These are phyloP conservation scores for Drosophila lowei DNA, from an alignment of 1,140 invertebrate species.

Conservation along the genomic window DNA sequence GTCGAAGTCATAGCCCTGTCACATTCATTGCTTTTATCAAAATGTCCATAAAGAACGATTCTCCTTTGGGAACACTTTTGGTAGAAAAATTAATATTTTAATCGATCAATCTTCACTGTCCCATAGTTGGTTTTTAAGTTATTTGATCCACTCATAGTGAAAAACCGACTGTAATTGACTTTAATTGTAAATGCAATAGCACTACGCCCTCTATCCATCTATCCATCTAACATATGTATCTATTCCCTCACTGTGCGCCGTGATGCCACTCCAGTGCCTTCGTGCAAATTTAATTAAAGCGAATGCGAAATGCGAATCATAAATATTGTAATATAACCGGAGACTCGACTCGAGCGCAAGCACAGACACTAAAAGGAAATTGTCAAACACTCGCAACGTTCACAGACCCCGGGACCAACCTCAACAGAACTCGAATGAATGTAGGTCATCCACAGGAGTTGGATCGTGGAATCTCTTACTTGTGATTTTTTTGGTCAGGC, in stretches of 20 bases:
- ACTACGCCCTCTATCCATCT: too few relatives aligned
- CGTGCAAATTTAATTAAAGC: slow-evolving; percentile 70
- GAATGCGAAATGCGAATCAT: slow-evolving; percentile 76
- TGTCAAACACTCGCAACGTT: slow-evolving; percentile 41
- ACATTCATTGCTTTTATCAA: too few relatives aligned
- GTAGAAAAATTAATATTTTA: too few relatives aligned
- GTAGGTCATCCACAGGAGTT: slow-evolving; percentile 27
- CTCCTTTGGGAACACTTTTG: too few relatives aligned
- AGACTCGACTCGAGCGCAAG: not conserved
- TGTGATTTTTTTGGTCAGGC: slow-evolving; percentile 12
- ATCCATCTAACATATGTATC: too few relatives aligned
- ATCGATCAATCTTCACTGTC: too few relatives aligned
- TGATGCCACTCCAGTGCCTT: not conserved
- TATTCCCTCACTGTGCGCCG: too few relatives aligned
- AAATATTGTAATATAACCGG: slow-evolving; percentile 63
- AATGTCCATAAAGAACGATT: too few relatives aligned
- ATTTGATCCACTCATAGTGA: not conserved
- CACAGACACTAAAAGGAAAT: slow-evolving; percentile 20
- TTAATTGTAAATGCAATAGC: slow-evolving; percentile 68
- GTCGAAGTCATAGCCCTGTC: too few relatives aligned
- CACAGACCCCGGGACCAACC: slow-evolving; percentile 15
- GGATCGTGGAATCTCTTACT: slow-evolving; percentile 5
- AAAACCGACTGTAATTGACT: slow-evolving; percentile 55
- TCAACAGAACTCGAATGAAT: slow-evolving; percentile 33
- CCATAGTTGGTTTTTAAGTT: too few relatives aligned